These are phyloP conservation scores for Tyrophagus putrescentiae DNA, from an alignment of 1,140 invertebrate genomes.

Conservation along the genomic window DNA sequence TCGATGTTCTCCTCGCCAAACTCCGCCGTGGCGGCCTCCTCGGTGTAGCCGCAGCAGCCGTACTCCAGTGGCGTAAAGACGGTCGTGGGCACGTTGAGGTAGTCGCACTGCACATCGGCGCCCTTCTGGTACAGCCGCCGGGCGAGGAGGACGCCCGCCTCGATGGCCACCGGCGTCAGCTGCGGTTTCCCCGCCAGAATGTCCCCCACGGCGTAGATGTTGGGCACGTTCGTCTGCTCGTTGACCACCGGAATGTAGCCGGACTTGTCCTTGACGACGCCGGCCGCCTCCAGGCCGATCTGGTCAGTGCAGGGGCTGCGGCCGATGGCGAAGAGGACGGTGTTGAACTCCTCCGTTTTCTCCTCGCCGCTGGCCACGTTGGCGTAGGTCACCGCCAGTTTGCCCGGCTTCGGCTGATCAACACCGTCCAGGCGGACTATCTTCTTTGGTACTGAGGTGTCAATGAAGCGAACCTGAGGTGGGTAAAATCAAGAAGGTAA, in stretches of 20 bases:
- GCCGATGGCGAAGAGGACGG: slow-evolving; percentile 54
- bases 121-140: slow-evolving; percentile 31
- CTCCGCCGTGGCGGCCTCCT: slow-evolving; percentile 60
- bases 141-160: slow-evolving; percentile 73
- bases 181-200: slow-evolving; percentile 68
- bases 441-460: slow-evolving; percentile 56
- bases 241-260: slow-evolving; percentile 34
- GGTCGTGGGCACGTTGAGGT: slow-evolving; percentile 73
- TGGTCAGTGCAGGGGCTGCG: slow-evolving; percentile 44
- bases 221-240: slow-evolving; percentile 57
- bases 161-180: slow-evolving; percentile 91
- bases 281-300: slow-evolving; percentile 39
- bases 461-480: slow-evolving; percentile 66
- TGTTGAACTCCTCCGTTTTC: slow-evolving; percentile 47
- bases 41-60: slow-evolving; percentile 75
- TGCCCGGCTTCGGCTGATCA: slow-evolving; percentile 34
- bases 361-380: slow-evolving; percentile 39
- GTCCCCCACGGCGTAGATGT: slow-evolving; percentile 89
- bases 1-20: slow-evolving; percentile 46
- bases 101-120: slow-evolving; percentile 28
- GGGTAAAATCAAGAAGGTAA: too few species aligned
- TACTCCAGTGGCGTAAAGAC: slow-evolving; percentile 95
- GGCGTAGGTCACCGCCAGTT: slow-evolving; percentile 52
- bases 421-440: slow-evolving; percentile 36
- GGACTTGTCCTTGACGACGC: slow-evolving; percentile 18